phyloP scores from a whole-genome alignment of 2,113 vertebrate genomes.

The Mus pahari region DNA sequence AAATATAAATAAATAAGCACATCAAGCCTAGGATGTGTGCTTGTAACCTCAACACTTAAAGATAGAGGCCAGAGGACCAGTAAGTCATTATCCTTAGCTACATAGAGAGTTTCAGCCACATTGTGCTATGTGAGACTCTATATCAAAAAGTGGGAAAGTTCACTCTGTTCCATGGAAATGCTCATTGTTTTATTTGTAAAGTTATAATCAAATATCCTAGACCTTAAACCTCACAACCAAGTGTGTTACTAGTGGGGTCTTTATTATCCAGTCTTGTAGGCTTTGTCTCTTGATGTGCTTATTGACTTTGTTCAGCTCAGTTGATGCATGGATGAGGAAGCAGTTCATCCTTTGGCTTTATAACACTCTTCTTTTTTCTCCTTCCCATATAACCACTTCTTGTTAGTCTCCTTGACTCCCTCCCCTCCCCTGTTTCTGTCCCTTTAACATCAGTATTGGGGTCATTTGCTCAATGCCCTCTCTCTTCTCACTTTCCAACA shows the following conservation, averaged over 20 bases:
- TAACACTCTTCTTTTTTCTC: not conserved
- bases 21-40: not conserved
- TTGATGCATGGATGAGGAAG: not conserved
- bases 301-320: not conserved
- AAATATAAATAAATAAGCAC: not conserved
- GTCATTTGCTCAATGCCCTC: not conserved
- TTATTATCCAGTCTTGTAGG: not conserved
- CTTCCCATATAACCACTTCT: not conserved
- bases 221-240: constrained; percentile 3
- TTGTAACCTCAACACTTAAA: not conserved
- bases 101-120: not conserved
- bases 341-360: not conserved
- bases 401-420: not conserved
- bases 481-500: constrained; percentile 8
- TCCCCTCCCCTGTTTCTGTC: not conserved
- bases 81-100: not conserved
- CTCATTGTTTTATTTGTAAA: constrained; percentile 12
- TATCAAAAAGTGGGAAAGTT: not conserved
- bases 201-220: not conserved
- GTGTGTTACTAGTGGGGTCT: not conserved
- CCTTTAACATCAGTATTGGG: not conserved
- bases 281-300: not conserved
- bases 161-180: not conserved
- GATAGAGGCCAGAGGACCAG: not conserved
- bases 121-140: not conserved